These are phyloP conservation scores for Anodontia alba DNA, from an alignment of 2,888 invertebrate genomes.

Conservation along the genomic window DNA sequence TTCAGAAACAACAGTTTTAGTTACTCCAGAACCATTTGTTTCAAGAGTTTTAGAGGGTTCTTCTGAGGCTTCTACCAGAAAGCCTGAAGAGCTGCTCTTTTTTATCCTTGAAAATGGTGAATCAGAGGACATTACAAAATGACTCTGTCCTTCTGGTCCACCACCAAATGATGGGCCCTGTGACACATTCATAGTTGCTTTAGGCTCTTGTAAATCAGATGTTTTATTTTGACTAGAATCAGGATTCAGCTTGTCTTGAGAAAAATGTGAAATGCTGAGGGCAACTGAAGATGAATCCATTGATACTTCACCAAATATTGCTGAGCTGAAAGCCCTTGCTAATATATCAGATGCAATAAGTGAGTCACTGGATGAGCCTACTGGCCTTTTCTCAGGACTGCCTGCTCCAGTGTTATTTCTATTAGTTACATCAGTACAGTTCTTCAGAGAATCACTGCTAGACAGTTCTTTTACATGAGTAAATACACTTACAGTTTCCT, in stretches of 20 bases:
- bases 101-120: constrained; percentile 36
- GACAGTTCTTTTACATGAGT: neutral
- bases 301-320: constrained; percentile 50
- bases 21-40: neutral
- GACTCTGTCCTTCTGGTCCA: constrained; percentile 21
- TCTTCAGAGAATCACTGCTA: neutral
- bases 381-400: neutral
- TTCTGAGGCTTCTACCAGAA: neutral
- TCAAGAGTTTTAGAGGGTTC: neutral
- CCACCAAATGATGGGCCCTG: neutral
- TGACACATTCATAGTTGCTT: neutral
- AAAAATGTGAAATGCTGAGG: neutral
- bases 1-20: neutral
- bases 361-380: constrained; percentile 21
- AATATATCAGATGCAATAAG: constrained; percentile 49
- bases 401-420: neutral
- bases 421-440: neutral
- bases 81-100: neutral
- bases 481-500: neutral
- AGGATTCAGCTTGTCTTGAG: neutral
- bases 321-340: constrained; percentile 48
- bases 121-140: constrained; percentile 28
- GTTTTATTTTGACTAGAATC: neutral
- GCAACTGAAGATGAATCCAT: constrained; percentile 35
- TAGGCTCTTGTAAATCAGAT: neutral